Evolutionary conservation across 2,888 invertebrate species (phyloP), one percentile per base, ranked within the genome.

Genomic region (Nebria salina): DNA sequence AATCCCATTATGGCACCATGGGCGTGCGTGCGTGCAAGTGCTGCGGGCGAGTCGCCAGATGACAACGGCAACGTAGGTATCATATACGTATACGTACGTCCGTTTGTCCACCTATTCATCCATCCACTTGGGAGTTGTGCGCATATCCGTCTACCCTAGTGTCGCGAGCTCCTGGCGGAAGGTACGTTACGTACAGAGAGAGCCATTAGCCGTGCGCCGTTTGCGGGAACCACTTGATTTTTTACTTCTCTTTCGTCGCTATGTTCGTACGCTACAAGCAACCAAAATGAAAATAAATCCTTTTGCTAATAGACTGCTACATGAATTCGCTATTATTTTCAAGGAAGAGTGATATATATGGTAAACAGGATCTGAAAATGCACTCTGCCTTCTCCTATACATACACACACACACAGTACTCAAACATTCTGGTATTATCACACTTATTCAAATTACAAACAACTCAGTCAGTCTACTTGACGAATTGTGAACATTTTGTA

Each of bases 261-360:
- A 72, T 73, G 74, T 79, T 79, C 82, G 54, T 54, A 54, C 72
- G 73, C 72, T 65, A 34, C 73, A 83, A 85, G 83, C 83, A 83
- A 82, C 84, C 86, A 85, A 88, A 90, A 90, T 90, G 90, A 90
- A 90, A 90, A 90, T 90, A 90, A 90, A 90, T 90, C 89, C 90
- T 89, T 89, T 89, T 89, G 88, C 90, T 90, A 90, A 90, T 90
- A 90, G 90, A 89, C 89, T 88, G 89, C 87, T 90, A 90, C 90
- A 90, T 87, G 90, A 89, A 89, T 90, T 87, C 87, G 90, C 90
- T 90, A 90, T 90, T 90, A 90, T 90, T 90, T 90, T 88, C 89
- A 88, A 89, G 89, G 87, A 89, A 88, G 88, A 88, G 88, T 89
- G 89, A 88, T 89, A 88, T 88, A 88, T 88, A 89, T 89, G 89